Evolutionary conservation across 2,113 vertebrate species (phyloP).

Genomic region (Emydura subglobosa): DNA sequence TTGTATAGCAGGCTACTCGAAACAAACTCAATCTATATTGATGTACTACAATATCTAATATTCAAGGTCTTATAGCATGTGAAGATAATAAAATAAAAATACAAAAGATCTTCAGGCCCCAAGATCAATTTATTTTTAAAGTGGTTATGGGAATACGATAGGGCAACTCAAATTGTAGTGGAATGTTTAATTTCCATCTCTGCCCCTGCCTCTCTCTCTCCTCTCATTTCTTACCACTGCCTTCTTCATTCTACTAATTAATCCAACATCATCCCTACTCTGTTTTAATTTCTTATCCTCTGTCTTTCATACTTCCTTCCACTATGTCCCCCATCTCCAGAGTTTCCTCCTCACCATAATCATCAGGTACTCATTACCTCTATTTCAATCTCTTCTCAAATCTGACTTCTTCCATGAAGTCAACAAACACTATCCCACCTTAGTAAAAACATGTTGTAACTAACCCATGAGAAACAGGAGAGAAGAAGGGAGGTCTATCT

Average conservation of each 20-base stretch:
- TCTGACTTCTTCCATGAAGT: not conserved
- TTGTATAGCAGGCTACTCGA: conserved; percentile 16
- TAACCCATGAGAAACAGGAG: not conserved
- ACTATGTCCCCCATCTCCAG: conserved; percentile 27
- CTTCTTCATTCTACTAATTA: not conserved
- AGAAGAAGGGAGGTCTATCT: conserved; percentile 23
- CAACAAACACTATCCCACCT: not conserved
- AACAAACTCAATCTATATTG: conserved; percentile 5
- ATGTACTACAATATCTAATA: not conserved
- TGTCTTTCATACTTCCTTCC: not conserved
- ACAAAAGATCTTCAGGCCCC: not conserved
- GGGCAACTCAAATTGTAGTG: not conserved
- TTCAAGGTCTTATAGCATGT: not conserved
- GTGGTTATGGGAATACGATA: not conserved
- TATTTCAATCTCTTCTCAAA: conserved; percentile 15
- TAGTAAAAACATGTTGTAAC: not conserved
- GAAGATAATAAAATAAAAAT: not conserved
- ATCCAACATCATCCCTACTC: not conserved
- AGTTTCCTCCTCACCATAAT: conserved; percentile 22
- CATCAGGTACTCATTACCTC: conserved; percentile 13
- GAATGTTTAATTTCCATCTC: not conserved
- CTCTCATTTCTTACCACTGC: not conserved
- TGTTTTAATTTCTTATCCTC: not conserved
- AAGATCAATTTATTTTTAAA: not conserved
- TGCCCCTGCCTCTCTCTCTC: not conserved